phyloP scores from a whole-genome alignment of 53 echinoderm and acorn worm species.

The Echinarachnius parma region DNA sequence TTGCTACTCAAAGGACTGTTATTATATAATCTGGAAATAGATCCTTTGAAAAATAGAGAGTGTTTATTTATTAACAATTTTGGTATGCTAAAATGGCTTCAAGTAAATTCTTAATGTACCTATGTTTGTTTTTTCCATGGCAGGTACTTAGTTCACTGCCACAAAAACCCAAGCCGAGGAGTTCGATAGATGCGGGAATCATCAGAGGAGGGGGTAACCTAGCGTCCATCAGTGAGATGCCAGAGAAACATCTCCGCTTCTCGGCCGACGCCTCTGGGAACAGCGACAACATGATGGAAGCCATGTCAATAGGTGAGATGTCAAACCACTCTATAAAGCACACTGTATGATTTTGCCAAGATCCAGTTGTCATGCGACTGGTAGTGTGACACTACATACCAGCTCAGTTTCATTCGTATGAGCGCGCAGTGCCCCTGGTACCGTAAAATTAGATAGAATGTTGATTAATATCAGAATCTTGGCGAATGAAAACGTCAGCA shows the following conservation, averaged over 20 bases:
- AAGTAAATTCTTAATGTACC: neutral
- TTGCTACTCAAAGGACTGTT: too few species aligned
- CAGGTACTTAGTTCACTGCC: conserved; percentile 61
- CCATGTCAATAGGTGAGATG: conserved; percentile 84
- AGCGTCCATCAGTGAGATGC: conserved; percentile 84
- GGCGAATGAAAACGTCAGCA: conserved; percentile 84
- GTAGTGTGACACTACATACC: too few species aligned
- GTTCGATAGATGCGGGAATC: conserved; percentile 21
- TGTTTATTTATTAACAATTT: too few species aligned
- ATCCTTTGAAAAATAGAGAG: too few species aligned
- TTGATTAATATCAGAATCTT: conserved; percentile 21
- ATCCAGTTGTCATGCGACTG: too few species aligned
- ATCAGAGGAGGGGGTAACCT: conserved; percentile 36
- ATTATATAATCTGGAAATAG: too few species aligned
- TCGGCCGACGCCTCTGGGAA: conserved; percentile 89
- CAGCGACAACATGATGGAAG: conserved; percentile 91
- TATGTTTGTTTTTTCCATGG: neutral
- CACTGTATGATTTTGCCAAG: too few species aligned
- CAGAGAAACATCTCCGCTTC: conserved; percentile 90
- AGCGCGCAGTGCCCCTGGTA: too few species aligned
- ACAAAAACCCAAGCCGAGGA: conserved; percentile 38
- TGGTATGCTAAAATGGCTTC: neutral
- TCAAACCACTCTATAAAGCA: too few species aligned
- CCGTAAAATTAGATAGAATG: neutral
- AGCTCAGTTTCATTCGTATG: too few species aligned